Percentiles rank a stretch among this genome's conserved stretches.
phyloP scores from a whole-genome alignment of 2,113 vertebrate genomes.

The Hydrochoerus hydrochaeris region DNA sequence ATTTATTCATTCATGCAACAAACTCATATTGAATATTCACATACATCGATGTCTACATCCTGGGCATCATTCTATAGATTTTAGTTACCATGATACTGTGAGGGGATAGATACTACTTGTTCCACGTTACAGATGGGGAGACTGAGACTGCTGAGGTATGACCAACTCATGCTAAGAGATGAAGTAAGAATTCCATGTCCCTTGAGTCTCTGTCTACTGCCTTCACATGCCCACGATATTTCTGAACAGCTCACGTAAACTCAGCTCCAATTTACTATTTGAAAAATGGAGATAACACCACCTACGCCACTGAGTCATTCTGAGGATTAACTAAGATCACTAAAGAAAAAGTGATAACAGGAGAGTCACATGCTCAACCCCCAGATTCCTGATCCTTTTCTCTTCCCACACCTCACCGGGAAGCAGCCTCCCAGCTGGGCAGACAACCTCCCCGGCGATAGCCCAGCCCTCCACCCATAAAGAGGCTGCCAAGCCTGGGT shows the following conservation, averaged over 20 bases:
- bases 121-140: background rate
- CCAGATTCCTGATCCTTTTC: background rate
- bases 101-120: background rate
- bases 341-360: background rate
- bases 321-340: slow-evolving; percentile 13
- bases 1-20: background rate
- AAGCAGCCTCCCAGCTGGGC: background rate
- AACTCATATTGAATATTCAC: background rate
- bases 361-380: background rate
- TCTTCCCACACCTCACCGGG: background rate
- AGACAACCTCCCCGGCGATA: rapidly evolving
- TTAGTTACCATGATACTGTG: background rate
- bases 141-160: background rate
- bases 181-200: background rate
- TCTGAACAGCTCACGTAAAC: background rate
- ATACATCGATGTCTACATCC: background rate
- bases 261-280: background rate
- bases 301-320: background rate
- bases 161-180: background rate
- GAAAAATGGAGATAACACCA: background rate
- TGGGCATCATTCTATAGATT: background rate
- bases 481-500: background rate
- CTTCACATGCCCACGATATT: background rate
- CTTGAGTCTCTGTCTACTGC: background rate
- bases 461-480: background rate